These are phyloP conservation scores for Drosophila yooni DNA, from an alignment of 2,888 invertebrate species.

Conservation along the genomic window DNA sequence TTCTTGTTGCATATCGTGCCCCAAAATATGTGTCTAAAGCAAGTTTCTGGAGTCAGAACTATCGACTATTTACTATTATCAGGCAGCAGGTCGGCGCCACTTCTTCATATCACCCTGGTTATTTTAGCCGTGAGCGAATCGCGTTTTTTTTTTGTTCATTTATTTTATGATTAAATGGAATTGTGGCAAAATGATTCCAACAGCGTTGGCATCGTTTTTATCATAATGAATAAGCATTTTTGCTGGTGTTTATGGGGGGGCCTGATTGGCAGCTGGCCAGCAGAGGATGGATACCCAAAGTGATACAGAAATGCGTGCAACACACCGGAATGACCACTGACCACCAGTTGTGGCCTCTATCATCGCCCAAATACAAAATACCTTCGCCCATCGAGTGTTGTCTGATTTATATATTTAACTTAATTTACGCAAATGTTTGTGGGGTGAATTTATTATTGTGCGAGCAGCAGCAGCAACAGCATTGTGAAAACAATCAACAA, in stretches of 20 bases:
- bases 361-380: slow-evolving; percentile 50
- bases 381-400: slow-evolving; percentile 72
- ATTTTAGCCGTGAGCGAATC: slow-evolving; percentile 9
- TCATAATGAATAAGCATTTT: slow-evolving; percentile 36
- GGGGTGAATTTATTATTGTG: slow-evolving; percentile 60
- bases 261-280: slow-evolving; percentile 6
- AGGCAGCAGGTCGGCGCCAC: slow-evolving; percentile 20
- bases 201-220: slow-evolving; percentile 26
- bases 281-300: slow-evolving; percentile 17
- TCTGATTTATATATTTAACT: slow-evolving; percentile 78
- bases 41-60: slow-evolving; percentile 18
- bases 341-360: slow-evolving; percentile 40
- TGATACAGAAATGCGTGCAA: neutral
- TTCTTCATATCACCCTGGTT: slow-evolving; percentile 5
- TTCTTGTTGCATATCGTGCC: neutral
- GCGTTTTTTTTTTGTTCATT: slow-evolving; percentile 35
- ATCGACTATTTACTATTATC: slow-evolving; percentile 9
- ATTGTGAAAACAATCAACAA: slow-evolving; percentile 16
- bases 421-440: slow-evolving; percentile 65
- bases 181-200: slow-evolving; percentile 40
- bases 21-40: slow-evolving; percentile 35
- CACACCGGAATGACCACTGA: slow-evolving; percentile 9
- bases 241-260: slow-evolving; percentile 10
- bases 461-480: neutral
- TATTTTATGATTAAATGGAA: slow-evolving; percentile 47